Conservation (phyloP, 2,888 invertebrate species). For the Pachydiplax longipennis region DNA sequence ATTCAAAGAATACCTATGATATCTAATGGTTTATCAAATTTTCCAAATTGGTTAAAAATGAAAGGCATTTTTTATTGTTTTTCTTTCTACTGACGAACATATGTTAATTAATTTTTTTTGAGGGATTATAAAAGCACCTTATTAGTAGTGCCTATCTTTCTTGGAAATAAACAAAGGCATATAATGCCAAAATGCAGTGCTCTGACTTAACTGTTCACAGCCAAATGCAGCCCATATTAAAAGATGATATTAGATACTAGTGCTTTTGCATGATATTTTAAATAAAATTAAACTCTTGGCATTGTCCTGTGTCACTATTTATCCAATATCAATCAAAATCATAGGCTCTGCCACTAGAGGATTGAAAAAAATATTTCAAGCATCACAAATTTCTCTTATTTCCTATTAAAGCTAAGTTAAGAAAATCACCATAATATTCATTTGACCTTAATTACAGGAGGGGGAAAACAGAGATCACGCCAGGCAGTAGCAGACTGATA, state of each 20-base stretch:
- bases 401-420: slow-evolving; percentile 15
- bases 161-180: slow-evolving; percentile 14
- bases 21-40: background rate
- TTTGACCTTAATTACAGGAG: background rate
- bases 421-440: background rate
- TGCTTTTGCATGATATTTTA: background rate
- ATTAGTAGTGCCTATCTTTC: background rate
- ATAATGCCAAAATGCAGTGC: slow-evolving; percentile 18
- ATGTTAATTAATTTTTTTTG: background rate
- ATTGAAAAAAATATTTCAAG: background rate
- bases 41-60: background rate
- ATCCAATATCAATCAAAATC: background rate
- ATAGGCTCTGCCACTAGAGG: background rate
- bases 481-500: slow-evolving; percentile 15
- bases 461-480: background rate
- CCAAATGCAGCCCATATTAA: slow-evolving; percentile 26
- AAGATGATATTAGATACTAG: background rate
- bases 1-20: background rate
- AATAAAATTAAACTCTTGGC: background rate
- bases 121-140: slow-evolving; percentile 17
- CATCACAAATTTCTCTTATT: slow-evolving; percentile 9
- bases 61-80: slow-evolving; percentile 11
- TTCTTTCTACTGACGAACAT: background rate
- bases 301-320: background rate
- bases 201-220: slow-evolving; percentile 36